Evolutionary conservation across 2,888 invertebrate genomes (phyloP).

Genomic region (Ophion costatus): DNA sequence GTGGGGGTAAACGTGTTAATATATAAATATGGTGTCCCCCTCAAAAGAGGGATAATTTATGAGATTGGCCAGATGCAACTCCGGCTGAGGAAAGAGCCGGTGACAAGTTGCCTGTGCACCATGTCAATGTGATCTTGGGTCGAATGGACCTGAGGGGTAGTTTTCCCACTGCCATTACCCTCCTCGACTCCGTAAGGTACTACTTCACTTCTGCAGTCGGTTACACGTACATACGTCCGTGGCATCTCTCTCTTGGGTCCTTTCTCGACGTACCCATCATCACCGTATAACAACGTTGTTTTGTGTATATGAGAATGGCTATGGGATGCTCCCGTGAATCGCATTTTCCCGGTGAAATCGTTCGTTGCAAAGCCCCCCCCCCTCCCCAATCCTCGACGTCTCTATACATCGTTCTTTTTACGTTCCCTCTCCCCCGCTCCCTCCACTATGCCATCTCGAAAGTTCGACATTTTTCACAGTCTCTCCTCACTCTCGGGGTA

Average conservation of each 20-base stretch:
- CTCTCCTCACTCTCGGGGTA: slow-evolving; percentile 34
- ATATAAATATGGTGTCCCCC: slow-evolving; percentile 31
- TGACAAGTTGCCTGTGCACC: slow-evolving; percentile 67
- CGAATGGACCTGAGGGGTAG: slow-evolving; percentile 34
- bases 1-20: slow-evolving; percentile 54
- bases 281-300: slow-evolving; percentile 54
- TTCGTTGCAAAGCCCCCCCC: slow-evolving; percentile 71
- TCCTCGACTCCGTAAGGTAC: slow-evolving; percentile 33
- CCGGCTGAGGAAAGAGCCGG: slow-evolving; percentile 54
- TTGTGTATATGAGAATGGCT: slow-evolving; percentile 44
- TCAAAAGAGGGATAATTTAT: slow-evolving; percentile 75
- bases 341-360: slow-evolving; percentile 77
- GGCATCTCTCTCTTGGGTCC: slow-evolving; percentile 11
- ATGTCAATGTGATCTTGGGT: not conserved
- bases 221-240: not conserved
- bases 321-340: slow-evolving; percentile 52
- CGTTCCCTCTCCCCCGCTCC: not conserved
- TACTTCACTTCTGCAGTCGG: slow-evolving; percentile 43
- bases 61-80: slow-evolving; percentile 71
- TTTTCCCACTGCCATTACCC: slow-evolving; percentile 30
- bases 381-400: slow-evolving; percentile 11
- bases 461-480: slow-evolving; percentile 45
- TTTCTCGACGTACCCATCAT: slow-evolving; percentile 45
- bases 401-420: slow-evolving; percentile 43
- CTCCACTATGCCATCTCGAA: not conserved